phyloP scores from a whole-genome alignment of 2,113 vertebrate genomes.

The Sprattus sprattus region DNA sequence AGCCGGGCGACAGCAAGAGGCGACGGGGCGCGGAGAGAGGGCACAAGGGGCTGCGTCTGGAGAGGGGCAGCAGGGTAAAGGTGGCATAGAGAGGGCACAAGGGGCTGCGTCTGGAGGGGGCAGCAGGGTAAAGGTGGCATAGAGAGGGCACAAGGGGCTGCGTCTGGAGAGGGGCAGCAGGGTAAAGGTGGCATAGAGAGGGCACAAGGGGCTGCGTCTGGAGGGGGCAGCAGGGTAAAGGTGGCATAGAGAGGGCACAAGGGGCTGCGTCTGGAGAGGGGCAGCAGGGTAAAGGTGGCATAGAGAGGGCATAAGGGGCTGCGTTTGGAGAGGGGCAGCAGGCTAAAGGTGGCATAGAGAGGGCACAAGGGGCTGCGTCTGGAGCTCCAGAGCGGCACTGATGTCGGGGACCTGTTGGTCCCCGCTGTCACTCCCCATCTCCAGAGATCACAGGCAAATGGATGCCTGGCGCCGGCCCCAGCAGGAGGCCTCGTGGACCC shows the following conservation, averaged over 20 bases:
- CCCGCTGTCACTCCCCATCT: background rate
- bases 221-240: background rate
- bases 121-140: background rate
- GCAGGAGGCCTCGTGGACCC: background rate
- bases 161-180: background rate
- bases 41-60: background rate
- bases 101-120: background rate
- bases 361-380: background rate
- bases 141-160: background rate
- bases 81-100: too few species aligned
- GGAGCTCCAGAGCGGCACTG: background rate
- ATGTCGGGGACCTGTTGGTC: background rate
- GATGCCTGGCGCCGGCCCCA: background rate
- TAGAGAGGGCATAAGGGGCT: too few species aligned
- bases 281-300: background rate
- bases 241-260: background rate
- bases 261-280: background rate
- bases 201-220: too few species aligned
- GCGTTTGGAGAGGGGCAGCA: background rate
- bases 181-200: background rate
- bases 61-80: background rate
- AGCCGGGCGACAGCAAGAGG: background rate
- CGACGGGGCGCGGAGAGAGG: background rate
- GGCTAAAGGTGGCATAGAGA: background rate
- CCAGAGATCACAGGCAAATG: background rate